Conservation (phyloP, 2,797 vertebrate genomes). For the Apogon talboti region DNA sequence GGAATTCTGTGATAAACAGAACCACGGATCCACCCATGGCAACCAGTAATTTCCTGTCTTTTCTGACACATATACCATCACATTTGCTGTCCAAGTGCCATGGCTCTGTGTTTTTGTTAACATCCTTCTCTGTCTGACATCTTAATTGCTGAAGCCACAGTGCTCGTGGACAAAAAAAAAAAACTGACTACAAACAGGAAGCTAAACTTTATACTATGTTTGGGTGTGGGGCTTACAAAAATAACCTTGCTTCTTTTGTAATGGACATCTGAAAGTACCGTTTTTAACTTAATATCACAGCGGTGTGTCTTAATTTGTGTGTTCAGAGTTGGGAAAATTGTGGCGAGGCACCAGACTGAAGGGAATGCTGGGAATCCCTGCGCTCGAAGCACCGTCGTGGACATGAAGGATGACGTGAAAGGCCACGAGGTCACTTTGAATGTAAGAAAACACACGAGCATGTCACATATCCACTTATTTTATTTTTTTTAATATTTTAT, state of each 20-base stretch:
- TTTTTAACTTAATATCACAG: background rate
- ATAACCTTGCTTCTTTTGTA: background rate
- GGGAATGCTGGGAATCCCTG: conserved; percentile 48
- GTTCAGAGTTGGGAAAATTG: conserved; percentile 44
- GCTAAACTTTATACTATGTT: conserved; percentile 1
- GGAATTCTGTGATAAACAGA: conserved; percentile 55
- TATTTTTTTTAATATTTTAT: too few relatives aligned
- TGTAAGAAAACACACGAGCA: conserved; percentile 65
- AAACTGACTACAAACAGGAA: conserved; percentile 55
- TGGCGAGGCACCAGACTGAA: conserved; percentile 12
- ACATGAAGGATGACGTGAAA: conserved; percentile 60
- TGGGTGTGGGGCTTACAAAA: conserved; percentile 6
- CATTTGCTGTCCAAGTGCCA: background rate
- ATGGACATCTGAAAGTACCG: background rate
- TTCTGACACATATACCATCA: background rate
- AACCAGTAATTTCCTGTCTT: conserved; percentile 67
- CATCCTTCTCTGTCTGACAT: conserved; percentile 25
- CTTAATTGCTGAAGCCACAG: conserved; percentile 6
- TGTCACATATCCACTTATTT: background rate
- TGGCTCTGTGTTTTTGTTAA: conserved; percentile 28
- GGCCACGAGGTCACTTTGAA: conserved; percentile 54
- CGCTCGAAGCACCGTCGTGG: conserved; percentile 50
- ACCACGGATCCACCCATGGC: background rate
- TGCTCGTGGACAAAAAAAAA: background rate
- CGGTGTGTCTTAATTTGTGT: conserved; percentile 36